A percentile compares a stretch with the other conserved stretches of the same genome.
These are phyloP conservation scores for Ditylenchus weischeri DNA, from an alignment of 2,888 invertebrate species.

Conservation along the genomic window DNA sequence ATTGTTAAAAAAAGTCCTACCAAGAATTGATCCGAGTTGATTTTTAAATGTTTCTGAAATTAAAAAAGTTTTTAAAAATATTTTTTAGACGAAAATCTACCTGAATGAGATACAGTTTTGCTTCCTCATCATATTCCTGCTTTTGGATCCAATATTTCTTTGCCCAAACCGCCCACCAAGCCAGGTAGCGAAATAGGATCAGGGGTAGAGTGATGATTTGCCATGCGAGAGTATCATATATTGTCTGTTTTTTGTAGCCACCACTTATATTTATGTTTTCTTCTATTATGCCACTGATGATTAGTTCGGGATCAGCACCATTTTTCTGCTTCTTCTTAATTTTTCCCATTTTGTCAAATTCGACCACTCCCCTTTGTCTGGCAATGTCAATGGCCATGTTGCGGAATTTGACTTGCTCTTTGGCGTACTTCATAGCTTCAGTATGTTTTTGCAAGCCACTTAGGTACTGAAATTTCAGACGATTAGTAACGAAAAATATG, in stretches of 20 bases:
- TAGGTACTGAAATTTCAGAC: conserved; percentile 61
- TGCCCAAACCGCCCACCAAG: conserved; percentile 77
- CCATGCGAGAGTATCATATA: conserved; percentile 74
- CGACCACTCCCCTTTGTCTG: conserved; percentile 64
- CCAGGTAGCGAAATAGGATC: conserved; percentile 68
- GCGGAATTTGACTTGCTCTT: conserved; percentile 51
- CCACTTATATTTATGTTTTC: conserved; percentile 78
- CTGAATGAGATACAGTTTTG: conserved; percentile 77
- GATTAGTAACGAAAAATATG: too few relatives aligned
- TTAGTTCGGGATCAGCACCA: conserved; percentile 73
- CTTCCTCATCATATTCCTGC: conserved; percentile 76
- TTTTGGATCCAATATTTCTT: conserved; percentile 75
- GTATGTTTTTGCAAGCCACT: conserved; percentile 67
- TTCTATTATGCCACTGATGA: conserved; percentile 78
- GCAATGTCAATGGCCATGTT: conserved; percentile 67
- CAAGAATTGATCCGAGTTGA: conserved; percentile 64
- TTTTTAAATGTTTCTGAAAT: conserved; percentile 69
- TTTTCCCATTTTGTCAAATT: conserved; percentile 46
- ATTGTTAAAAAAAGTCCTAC: conserved; percentile 57
- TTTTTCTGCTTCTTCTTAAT: conserved; percentile 52
- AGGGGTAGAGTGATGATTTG: conserved; percentile 78
- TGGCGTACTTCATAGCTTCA: conserved; percentile 75
- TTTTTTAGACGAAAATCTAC: too few relatives aligned
- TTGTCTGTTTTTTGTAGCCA: conserved; percentile 72
- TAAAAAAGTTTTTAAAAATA: too few relatives aligned